Base-by-base conservation (phyloP, 2,113 vertebrate species). In the Dissostichus mawsoni region DNA sequence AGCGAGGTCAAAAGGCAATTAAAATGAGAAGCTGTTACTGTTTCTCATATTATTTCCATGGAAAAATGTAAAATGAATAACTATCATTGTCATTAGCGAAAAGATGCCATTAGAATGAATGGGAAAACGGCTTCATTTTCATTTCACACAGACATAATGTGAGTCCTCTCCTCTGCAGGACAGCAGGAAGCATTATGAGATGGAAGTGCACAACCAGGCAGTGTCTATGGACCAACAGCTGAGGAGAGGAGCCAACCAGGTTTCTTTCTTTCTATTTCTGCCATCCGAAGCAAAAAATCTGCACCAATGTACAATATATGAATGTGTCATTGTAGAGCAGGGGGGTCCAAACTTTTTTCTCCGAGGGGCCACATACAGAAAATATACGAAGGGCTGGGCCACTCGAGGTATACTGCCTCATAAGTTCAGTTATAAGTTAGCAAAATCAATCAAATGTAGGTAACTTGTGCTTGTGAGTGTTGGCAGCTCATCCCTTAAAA, bases 151-250 rank as follows among this genome's bases (percentile, higher is more conserved):
- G 57, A 59, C 59, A 7, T 80, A 72, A 75, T 18, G 2, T 59
- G 17, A 56, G 23, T 82, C 16, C 13, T 91, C 36, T 88, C 33
- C 72, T 29, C 3, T 69, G 59, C 88, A 99, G 98, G 92, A 89
- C 78, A 99, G 97, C 82, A 96, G 95, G 88, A 95, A 94, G 78
- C 94, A 92, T 11, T 99, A 98, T 1, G 97, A 99, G 89, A 83
- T 95, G 58, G 96, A 98, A 58, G 96, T 98, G 70, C 94, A 93
- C 44, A 95, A 88, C 85, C 95, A 96, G 80, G 92, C 94, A 0
- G 69, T 89, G 55, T 93, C 78, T 71, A 88, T 96, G 82, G 96
- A 98, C 47, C 95, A 95, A 74, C 94, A 93, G 72, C 61, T 81
- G 67, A 96, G 95, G 93, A 96, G 92, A 94, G 95, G 87, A 93